These are phyloP conservation scores for Pheosia tremula DNA, from an alignment of 2,888 invertebrate species.

Conservation along the genomic window DNA sequence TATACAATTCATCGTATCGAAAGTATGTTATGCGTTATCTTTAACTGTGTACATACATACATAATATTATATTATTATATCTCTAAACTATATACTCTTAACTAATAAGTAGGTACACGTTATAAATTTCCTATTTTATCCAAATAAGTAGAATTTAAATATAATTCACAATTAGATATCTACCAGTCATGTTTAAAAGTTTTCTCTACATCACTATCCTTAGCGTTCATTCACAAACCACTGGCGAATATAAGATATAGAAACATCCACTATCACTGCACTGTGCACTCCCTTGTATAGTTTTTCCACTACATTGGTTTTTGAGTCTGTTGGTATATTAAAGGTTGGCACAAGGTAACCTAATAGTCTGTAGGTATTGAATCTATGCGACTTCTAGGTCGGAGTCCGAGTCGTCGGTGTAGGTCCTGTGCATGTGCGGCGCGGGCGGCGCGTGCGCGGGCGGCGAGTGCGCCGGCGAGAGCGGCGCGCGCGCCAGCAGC, in stretches of 20 bases:
- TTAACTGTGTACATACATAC: constrained; percentile 17
- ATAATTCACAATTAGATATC: constrained; percentile 30
- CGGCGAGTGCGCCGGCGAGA: constrained; percentile 48
- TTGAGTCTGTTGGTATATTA: background rate
- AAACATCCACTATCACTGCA: background rate
- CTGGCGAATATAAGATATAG: background rate
- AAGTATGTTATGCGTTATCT: constrained; percentile 1
- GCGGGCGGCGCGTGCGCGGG: constrained; percentile 52
- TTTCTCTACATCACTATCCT: background rate
- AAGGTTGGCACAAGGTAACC: background rate
- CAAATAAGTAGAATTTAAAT: constrained; percentile 30
- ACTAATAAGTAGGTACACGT: constrained; percentile 21
- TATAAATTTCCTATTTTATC: constrained; percentile 23
- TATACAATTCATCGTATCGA: constrained; percentile 7
- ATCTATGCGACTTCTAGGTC: constrained; percentile 92
- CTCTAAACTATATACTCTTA: constrained; percentile 37
- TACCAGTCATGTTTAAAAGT: constrained; percentile 18
- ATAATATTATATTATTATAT: constrained; percentile 22
- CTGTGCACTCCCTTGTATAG: background rate
- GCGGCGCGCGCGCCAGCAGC: constrained; percentile 55
- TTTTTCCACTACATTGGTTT: background rate
- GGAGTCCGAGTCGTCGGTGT: constrained; percentile 90
- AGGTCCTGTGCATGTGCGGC: constrained; percentile 66
- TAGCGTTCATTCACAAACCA: background rate
- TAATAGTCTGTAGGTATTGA: constrained; percentile 7